Conservation (phyloP, 1,140 invertebrate genomes). For the Nasonia giraulti region DNA sequence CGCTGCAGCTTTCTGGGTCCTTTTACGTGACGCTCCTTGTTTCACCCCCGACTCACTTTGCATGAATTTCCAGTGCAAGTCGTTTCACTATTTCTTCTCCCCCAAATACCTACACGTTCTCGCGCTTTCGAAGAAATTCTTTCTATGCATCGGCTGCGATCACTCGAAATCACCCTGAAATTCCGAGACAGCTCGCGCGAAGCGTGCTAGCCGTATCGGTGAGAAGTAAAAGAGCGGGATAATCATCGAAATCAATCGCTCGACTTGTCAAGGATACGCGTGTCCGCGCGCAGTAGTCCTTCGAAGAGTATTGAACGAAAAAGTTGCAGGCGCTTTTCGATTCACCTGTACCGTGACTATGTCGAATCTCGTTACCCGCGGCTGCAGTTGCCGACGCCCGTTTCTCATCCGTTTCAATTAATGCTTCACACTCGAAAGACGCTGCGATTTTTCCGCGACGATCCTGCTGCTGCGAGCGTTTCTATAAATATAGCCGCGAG, state of each 20-base stretch:
- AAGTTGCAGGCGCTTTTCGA: background rate
- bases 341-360: background rate
- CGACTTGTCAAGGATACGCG: background rate
- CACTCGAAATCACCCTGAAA: background rate
- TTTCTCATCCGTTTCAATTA: background rate
- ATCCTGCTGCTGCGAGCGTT: too few relatives aligned
- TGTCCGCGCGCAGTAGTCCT: too few relatives aligned
- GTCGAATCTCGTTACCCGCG: too few relatives aligned
- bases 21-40: slow-evolving; percentile 25
- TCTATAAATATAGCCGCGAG: background rate
- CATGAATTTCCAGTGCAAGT: slow-evolving; percentile 21
- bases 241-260: background rate
- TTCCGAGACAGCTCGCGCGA: background rate
- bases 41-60: background rate
- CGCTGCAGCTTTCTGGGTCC: background rate
- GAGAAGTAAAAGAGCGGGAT: too few relatives aligned
- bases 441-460: too few relatives aligned
- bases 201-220: too few relatives aligned
- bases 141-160: background rate
- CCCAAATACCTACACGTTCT: slow-evolving; percentile 15
- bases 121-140: slow-evolving; percentile 4
- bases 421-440: background rate
- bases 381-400: too few relatives aligned
- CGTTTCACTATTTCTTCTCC: background rate
- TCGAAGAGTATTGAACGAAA: background rate